phyloP scores from a whole-genome alignment of 2,113 vertebrate species.

The Pteronura brasiliensis region DNA sequence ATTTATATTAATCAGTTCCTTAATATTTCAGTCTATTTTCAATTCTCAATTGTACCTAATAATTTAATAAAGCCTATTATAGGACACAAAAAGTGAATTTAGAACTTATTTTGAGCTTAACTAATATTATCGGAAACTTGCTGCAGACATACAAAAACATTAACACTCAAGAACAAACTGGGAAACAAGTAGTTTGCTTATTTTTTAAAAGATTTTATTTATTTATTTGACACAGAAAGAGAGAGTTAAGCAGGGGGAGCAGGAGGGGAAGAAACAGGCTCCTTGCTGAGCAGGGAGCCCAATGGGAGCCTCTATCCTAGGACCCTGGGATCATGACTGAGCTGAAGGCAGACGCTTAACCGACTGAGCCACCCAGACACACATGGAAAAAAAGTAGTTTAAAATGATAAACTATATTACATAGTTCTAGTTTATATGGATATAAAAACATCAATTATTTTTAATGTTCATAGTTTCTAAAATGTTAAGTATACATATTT shows the following conservation, averaged over 20 bases:
- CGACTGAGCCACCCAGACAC: not conserved
- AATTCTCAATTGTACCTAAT: not conserved
- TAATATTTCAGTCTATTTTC: not conserved
- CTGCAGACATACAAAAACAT: not conserved
- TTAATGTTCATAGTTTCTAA: slow-evolving; percentile 3
- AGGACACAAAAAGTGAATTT: not conserved
- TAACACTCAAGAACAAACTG: not conserved
- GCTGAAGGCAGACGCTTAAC: not conserved
- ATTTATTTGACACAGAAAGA: not conserved
- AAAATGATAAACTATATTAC: not conserved
- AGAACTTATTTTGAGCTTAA: not conserved
- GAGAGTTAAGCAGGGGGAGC: not conserved
- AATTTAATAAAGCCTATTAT: not conserved
- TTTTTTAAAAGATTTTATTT: not conserved
- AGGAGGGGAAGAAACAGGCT: too few relatives aligned
- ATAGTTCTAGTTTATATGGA: not conserved
- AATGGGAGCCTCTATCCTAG: not conserved
- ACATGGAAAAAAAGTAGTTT: not conserved
- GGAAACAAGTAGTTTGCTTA: not conserved
- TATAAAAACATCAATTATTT: not conserved
- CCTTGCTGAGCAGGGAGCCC: too few relatives aligned
- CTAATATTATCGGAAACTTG: not conserved
- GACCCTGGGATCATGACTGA: not conserved
- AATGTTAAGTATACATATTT: not conserved
- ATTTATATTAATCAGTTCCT: not conserved